A percentile compares a stretch with the other conserved stretches of the same genome.
Evolutionary conservation across 2,888 invertebrate genomes (phyloP).

Genomic region (Acleris literana): DNA sequence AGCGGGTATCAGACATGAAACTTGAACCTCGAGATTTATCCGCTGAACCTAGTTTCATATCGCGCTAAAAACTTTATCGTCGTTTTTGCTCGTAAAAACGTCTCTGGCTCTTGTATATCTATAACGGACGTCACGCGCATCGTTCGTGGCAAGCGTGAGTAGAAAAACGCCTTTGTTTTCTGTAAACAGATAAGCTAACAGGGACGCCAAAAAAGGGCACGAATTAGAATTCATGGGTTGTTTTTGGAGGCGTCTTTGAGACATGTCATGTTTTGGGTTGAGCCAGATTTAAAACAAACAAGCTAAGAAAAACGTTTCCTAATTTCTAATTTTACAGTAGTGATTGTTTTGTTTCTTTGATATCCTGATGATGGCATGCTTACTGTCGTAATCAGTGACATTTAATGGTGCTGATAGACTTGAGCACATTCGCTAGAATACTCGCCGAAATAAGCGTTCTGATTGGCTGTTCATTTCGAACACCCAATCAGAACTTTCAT

Average conservation of each 20-base stretch:
- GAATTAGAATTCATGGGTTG: constrained; percentile 31
- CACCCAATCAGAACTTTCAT: too few relatives aligned
- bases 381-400: too few relatives aligned
- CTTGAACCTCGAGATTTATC: constrained; percentile 43
- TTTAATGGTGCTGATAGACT: too few relatives aligned
- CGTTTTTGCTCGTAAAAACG: constrained; percentile 39
- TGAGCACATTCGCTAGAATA: too few relatives aligned
- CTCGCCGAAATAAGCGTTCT: too few relatives aligned
- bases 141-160: constrained; percentile 3
- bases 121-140: neutral
- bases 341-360: too few relatives aligned
- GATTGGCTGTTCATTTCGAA: too few relatives aligned
- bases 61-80: constrained; percentile 42
- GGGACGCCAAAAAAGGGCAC: constrained; percentile 13
- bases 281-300: too few relatives aligned
- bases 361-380: too few relatives aligned
- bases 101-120: constrained; percentile 5
- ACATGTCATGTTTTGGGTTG: neutral
- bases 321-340: too few relatives aligned
- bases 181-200: constrained; percentile 26
- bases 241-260: constrained; percentile 10
- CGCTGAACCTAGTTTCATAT: constrained; percentile 43
- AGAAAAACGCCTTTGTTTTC: constrained; percentile 18
- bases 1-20: constrained; percentile 20
- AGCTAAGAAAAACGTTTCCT: too few relatives aligned